Evolutionary conservation across 2,797 vertebrate genomes (phyloP).

Genomic region (Allenopithecus nigroviridis): DNA sequence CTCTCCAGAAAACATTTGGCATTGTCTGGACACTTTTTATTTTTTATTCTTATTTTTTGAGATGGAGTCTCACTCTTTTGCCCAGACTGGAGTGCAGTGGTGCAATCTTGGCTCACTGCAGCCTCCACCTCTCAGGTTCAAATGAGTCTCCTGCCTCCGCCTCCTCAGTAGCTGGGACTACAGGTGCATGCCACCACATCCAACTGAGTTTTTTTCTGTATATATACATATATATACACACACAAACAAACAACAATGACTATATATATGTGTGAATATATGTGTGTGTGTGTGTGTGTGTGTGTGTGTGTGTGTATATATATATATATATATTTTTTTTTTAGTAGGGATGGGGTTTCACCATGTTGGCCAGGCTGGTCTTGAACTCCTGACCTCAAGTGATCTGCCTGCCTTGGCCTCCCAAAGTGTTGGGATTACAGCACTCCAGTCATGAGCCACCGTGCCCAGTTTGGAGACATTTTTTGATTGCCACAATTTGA

Average conservation of each 20-base stretch:
- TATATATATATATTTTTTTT: not conserved
- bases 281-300: rapidly evolving
- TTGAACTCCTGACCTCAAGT: not conserved
- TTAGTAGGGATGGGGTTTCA: not conserved
- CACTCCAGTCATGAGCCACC: not conserved
- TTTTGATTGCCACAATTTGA: not conserved
- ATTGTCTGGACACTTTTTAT: not conserved
- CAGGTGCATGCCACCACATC: not conserved
- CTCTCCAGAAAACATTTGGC: not conserved
- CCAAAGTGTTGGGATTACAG: not conserved
- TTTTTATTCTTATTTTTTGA: not conserved
- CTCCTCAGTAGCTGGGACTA: not conserved
- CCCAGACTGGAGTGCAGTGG: not conserved
- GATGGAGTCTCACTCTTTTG: not conserved
- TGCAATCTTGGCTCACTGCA: not conserved
- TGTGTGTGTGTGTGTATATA: rapidly evolving
- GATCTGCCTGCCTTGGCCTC: not conserved
- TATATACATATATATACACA: no score
- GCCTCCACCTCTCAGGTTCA: not conserved
- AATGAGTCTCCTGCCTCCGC: not conserved
- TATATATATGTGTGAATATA: no score
- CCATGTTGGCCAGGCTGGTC: not conserved
- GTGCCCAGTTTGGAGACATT: not conserved
- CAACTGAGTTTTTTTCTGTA: not conserved
- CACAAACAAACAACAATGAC: no score